phyloP scores from a whole-genome alignment of 2,888 invertebrate species.

The Drosophila dives region DNA sequence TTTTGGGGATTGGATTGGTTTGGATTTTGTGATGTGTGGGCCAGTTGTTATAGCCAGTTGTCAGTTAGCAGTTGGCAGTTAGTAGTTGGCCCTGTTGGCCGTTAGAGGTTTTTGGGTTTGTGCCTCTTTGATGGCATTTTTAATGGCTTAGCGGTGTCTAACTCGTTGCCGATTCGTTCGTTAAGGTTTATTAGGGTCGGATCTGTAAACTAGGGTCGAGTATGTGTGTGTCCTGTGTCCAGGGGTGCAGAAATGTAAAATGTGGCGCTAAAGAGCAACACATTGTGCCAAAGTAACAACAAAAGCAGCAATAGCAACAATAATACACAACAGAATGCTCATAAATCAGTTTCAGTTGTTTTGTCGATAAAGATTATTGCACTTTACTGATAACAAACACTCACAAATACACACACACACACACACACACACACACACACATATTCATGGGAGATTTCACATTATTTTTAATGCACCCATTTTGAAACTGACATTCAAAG shows the following conservation, averaged over 20 bases:
- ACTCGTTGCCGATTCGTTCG: conserved; percentile 58
- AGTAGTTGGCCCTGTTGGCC: conserved; percentile 6
- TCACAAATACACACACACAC: not conserved
- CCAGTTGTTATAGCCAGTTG: conserved; percentile 9
- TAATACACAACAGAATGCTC: conserved; percentile 21
- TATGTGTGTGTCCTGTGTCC: conserved; percentile 23
- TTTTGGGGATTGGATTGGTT: conserved; percentile 41
- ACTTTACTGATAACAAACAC: conserved; percentile 31
- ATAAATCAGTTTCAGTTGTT: conserved; percentile 73
- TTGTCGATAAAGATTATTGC: conserved; percentile 75
- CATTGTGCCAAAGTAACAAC: conserved; percentile 43
- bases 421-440: not conserved
- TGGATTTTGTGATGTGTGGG: conserved; percentile 5
- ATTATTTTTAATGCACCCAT: conserved; percentile 31
- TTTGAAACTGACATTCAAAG: conserved; percentile 18
- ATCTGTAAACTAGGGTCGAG: conserved; percentile 28
- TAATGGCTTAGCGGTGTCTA: conserved; percentile 73
- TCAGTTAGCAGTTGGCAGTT: conserved; percentile 10
- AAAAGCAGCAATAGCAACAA: conserved; percentile 33
- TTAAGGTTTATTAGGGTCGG: conserved; percentile 65
- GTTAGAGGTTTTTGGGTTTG: conserved; percentile 19
- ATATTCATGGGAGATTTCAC: conserved; percentile 15
- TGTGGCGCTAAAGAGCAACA: conserved; percentile 67
- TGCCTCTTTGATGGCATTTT: conserved; percentile 69
- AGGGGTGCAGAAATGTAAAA: conserved; percentile 47